Percentiles rank a stretch among this genome's conserved stretches.
Conservation (phyloP, 2,797 vertebrate genomes). For the Sebastes hubbsi region DNA sequence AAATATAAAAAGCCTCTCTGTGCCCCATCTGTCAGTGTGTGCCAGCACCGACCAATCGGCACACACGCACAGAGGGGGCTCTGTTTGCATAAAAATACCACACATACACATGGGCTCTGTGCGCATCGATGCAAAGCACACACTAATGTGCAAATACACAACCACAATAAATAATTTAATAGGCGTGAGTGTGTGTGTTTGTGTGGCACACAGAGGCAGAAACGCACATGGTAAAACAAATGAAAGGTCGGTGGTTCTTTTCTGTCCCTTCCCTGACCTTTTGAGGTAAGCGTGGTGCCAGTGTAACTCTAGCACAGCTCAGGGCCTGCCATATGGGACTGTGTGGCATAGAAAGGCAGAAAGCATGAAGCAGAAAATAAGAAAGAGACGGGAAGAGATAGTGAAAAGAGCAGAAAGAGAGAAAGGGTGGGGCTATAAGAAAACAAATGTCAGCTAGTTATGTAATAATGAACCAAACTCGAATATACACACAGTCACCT, state of each 20-base stretch:
- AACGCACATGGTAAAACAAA: conserved; percentile 5
- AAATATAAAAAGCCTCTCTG: conserved; percentile 67
- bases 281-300: conserved; percentile 56
- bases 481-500: neutral
- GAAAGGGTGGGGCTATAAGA: neutral
- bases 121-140: conserved; percentile 34
- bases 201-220: neutral
- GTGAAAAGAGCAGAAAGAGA: conserved; percentile 10
- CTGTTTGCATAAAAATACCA: neutral
- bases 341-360: conserved; percentile 58
- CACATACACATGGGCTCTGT: conserved; percentile 13
- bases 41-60: conserved; percentile 58
- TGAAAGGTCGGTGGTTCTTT: conserved; percentile 41
- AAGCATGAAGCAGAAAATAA: conserved; percentile 63
- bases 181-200: neutral
- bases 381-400: conserved; percentile 8
- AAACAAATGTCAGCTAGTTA: neutral
- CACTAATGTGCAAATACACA: conserved; percentile 28
- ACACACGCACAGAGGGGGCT: neutral
- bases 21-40: conserved; percentile 65
- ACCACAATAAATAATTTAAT: conserved; percentile 32
- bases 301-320: conserved; percentile 68
- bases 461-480: neutral
- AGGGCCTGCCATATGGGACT: conserved; percentile 65
- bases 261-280: conserved; percentile 72